Base-by-base conservation (phyloP, 1,140 invertebrate species). In the Steinernema khuongi region DNA sequence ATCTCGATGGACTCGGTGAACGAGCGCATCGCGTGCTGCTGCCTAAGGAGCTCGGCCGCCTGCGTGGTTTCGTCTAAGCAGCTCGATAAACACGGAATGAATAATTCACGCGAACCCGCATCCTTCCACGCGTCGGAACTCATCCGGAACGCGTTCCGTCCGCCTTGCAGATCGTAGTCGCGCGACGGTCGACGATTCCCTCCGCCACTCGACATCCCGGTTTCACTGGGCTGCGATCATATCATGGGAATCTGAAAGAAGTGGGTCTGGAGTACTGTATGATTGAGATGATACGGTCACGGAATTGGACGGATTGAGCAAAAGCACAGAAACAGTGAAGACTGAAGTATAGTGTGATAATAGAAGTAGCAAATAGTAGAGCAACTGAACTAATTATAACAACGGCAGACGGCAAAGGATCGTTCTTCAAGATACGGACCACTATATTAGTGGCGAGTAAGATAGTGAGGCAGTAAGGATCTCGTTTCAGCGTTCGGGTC, bases 1-100 rank as follows among this genome's bases (percentile, higher is more conserved):
- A 79, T 72, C 33, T 84, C 82, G 28, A 84, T 78, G 1, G 83
- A 85, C 36, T 84, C 77, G 0, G 82, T 84, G 68, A 84, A 84
- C n/a, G 77, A 77, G 17, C 84, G 71, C 70, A 84, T 84, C 22
- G 82, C 82, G 43, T 60, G 71, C 67, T 81, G 81, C 50, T 81
- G 74, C 18, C 74, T 67, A 1, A 81, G 71, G 29, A 81, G 73
- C 67, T 81, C 76, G 11, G 50, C 14, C 2, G 50, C 50, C 22
- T 60, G 50, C 26, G 50, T 26, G 7, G 50, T 22, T 60, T 60
- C 50, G 19, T 60, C 50, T 60, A 26, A 26, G 26, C 36, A n/a
- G 36, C 11, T 7, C 50, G 26, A 60, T 11, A 41, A 41, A n/a
- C 36, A 41, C 7, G n/a, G n/a, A 7, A 60, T 60, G 2, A 60